These are phyloP conservation scores for Odontothrips loti DNA, from an alignment of 2,888 invertebrate species.

Conservation along the genomic window DNA sequence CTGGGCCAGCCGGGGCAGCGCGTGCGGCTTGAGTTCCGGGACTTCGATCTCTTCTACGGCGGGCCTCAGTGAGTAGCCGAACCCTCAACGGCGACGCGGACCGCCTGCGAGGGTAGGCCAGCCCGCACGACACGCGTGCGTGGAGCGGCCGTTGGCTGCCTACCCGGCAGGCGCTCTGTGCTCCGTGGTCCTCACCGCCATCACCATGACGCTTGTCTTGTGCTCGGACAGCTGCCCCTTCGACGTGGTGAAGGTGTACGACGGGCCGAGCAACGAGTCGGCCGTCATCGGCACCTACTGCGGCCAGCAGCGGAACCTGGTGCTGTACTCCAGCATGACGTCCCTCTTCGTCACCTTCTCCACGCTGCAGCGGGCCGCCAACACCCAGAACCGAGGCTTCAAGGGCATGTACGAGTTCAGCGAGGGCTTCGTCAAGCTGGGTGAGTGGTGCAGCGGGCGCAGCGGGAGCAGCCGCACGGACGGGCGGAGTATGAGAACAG, in stretches of 20 bases:
- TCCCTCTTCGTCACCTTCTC: conserved; percentile 86
- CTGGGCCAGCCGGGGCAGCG: conserved; percentile 84
- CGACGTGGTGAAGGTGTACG: conserved; percentile 95
- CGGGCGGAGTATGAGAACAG: too few relatives aligned
- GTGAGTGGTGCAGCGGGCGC: conserved; percentile 54
- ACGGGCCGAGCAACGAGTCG: conserved; percentile 83
- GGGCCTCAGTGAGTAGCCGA: conserved; percentile 85
- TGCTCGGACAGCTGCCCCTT: conserved; percentile 81
- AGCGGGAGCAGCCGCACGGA: too few relatives aligned
- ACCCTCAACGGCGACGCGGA: not conserved
- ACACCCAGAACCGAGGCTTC: conserved; percentile 96
- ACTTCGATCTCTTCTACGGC: conserved; percentile 97
- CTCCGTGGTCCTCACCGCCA: too few relatives aligned
- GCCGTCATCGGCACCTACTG: conserved; percentile 95
- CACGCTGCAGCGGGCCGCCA: conserved; percentile 85
- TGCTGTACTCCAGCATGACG: conserved; percentile 90
- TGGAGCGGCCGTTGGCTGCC: too few relatives aligned
- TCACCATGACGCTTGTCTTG: not conserved
- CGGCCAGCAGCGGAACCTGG: conserved; percentile 93
- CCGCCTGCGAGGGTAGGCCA: too few relatives aligned
- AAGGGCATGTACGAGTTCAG: conserved; percentile 98
- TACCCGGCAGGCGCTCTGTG: too few relatives aligned
- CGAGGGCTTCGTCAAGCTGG: conserved; percentile 95
- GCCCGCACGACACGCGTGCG: too few relatives aligned
- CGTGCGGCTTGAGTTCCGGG: conserved; percentile 91